Evolutionary conservation across 2,113 vertebrate species (phyloP).

Genomic region (Hydrochoerus hydrochaeris): DNA sequence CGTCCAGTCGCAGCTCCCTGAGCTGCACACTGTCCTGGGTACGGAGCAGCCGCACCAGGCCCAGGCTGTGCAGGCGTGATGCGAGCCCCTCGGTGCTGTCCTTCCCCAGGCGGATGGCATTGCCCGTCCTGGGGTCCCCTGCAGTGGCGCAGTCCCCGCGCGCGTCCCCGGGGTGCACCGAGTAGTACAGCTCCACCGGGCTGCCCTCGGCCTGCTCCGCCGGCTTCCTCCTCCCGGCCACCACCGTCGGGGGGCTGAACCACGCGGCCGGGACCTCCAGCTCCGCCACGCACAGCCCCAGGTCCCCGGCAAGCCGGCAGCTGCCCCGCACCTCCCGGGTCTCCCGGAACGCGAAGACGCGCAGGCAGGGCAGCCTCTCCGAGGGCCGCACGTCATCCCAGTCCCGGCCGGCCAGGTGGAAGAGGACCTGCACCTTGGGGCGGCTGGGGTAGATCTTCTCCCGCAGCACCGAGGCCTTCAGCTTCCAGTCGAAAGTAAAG

Average conservation of each 20-base stretch:
- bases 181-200: constrained; percentile 94
- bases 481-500: constrained; percentile 93
- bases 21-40: constrained; percentile 87
- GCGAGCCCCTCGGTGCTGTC: constrained; percentile 87
- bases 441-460: constrained; percentile 89
- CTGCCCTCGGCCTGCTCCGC: constrained; percentile 87
- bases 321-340: constrained; percentile 93
- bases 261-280: constrained; percentile 92
- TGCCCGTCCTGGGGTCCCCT: constrained; percentile 90
- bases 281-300: constrained; percentile 93
- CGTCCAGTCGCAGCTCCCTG: constrained; percentile 90
- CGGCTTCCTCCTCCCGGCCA: constrained; percentile 89
- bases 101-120: constrained; percentile 90
- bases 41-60: constrained; percentile 89
- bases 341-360: constrained; percentile 95
- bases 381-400: constrained; percentile 91
- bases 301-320: constrained; percentile 90
- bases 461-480: constrained; percentile 92
- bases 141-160: constrained; percentile 87
- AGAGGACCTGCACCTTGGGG: constrained; percentile 94
- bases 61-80: constrained; percentile 90
- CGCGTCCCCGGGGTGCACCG: constrained; percentile 85
- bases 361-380: constrained; percentile 93
- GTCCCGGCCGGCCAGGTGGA: constrained; percentile 93
- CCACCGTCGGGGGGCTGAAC: constrained; percentile 89